Evolutionary conservation across 2,888 invertebrate species (phyloP), one percentile per base, ranked within the genome.

Genomic region (Hirtodrosophila cameraria): DNA sequence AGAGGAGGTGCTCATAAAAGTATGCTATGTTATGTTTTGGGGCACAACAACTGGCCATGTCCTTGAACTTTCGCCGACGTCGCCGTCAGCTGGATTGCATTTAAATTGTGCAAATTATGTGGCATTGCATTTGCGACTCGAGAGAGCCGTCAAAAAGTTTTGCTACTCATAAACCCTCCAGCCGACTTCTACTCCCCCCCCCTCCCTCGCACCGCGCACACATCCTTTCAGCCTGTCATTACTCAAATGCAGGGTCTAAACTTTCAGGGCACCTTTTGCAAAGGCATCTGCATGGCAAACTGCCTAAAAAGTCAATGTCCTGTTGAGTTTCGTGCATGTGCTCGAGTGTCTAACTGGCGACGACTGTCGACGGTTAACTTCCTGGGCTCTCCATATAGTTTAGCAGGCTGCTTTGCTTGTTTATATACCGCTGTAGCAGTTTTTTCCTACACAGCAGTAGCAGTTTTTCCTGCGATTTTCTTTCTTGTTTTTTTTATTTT

Each of bases 301-400:
- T 64, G 69, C 63, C 77, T 77, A 60, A 63, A 66, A 76, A 78
- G 78, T 78, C 78, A 78, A 78, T 81, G 78, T 81, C 82, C 78
- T 81, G 68, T 71, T 50, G 78, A 78, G 78, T 69, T 60, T 64
- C 69, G 80, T 68, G 63, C 61, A 67, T 81, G 71, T 71, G 78
- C 78, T 78, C 58, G 78, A 76, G 80, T 76, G 74, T 71, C 71
- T 73, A 71, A 74, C 77, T 72, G 66, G 54, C 67, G 48, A 55
- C 74, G 48, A 55, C 74, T 69, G 49, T 45, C 52, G 75, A 58
- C 71, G 58, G 54, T 23, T 59, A 74, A 75, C 75, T 71, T 71
- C 63, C 70, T 62, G 63, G 35, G 57, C 50, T 36, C 38, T 43
- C n/a, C 15, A 20, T 45, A 35, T 53, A 55, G 18, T 18, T 18